Base-by-base conservation (phyloP, 1,140 invertebrate species). In the Sycophila sp. region DNA sequence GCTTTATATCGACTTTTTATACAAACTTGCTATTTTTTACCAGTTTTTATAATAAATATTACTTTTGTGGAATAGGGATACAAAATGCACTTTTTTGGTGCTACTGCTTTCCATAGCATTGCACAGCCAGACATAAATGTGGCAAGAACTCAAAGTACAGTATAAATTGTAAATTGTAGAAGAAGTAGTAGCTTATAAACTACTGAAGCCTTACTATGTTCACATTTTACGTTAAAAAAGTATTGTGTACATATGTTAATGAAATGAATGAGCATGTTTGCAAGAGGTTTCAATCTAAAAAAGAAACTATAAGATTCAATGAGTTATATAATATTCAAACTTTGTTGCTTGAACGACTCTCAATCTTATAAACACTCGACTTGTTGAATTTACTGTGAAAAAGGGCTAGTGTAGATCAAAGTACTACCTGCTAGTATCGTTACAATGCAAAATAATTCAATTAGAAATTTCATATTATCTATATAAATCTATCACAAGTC, bases 191-290 rank as follows among this genome's bases (percentile, higher is more conserved):
- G 83, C 83, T 81, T 85, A 85, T 85, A 85, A 83, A 77, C 83
- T 82, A 80, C 83, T 83, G 85, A 83, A 85, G 85, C 85, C 85
- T 86, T 86, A 86, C 84, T 86, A 81, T 84, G 82, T 86, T 86
- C 80, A 84, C 77, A 79, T 76, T 83, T 81, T 85, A 75, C 73
- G 82, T 85, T 85, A 75, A 75, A 75, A 80, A 70, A 76, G 77
- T 81, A 85, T 83, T 82, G 77, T 86, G 83, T 86, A 86, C 76
- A 86, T 86, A 86, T 82, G 83, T 85, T 85, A 84, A 85, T 81
- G 79, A 80, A 77, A 83, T 83, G 80, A 73, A 83, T 85, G 83
- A 82, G 84, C 85, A 80, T 63, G 80, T 76, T 81, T 78, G 78
- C 78, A 79, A 78, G 78, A 81, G 78, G 80, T 83, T 83, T 83